Percentiles rank a stretch among this genome's conserved stretches.
phyloP scores from a whole-genome alignment of 2,797 vertebrate species.

The Nannoperca obscura region DNA sequence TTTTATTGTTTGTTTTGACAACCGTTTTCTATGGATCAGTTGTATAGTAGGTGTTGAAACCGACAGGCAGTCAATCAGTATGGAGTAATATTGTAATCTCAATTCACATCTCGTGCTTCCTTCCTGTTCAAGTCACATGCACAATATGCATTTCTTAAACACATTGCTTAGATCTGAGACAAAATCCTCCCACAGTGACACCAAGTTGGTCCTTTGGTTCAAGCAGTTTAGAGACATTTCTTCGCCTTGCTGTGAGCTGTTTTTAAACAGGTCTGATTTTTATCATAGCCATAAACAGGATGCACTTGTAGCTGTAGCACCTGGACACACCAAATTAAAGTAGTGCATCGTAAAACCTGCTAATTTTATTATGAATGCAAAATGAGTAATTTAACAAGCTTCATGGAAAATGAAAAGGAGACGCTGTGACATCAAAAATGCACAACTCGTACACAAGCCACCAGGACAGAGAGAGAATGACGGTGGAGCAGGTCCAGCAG shows the following conservation, averaged over 20 bases:
- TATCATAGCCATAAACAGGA: background rate
- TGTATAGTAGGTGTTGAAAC: background rate
- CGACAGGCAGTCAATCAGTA: background rate
- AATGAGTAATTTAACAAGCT: background rate
- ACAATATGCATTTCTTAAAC: background rate
- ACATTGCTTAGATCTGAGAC: background rate
- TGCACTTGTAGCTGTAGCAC: background rate
- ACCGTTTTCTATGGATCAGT: background rate
- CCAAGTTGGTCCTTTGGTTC: background rate
- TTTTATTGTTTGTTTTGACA: slow-evolving; percentile 33
- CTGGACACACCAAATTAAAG: background rate
- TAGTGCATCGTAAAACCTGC: background rate
- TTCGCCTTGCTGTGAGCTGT: too few relatives aligned
- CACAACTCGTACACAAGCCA: background rate
- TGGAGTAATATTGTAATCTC: slow-evolving; percentile 1
- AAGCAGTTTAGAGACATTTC: background rate
- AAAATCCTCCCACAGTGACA: background rate
- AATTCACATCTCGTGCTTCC: slow-evolving; percentile 20
- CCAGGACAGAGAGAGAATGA: background rate
- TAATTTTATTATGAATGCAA: background rate
- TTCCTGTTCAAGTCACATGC: slow-evolving; percentile 31
- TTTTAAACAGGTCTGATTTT: background rate
- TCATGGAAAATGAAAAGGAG: background rate
- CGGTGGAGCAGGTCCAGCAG: background rate
- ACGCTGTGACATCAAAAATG: background rate